Evolutionary conservation across 1,140 invertebrate genomes (phyloP).

Genomic region (Bombus pascuorum): DNA sequence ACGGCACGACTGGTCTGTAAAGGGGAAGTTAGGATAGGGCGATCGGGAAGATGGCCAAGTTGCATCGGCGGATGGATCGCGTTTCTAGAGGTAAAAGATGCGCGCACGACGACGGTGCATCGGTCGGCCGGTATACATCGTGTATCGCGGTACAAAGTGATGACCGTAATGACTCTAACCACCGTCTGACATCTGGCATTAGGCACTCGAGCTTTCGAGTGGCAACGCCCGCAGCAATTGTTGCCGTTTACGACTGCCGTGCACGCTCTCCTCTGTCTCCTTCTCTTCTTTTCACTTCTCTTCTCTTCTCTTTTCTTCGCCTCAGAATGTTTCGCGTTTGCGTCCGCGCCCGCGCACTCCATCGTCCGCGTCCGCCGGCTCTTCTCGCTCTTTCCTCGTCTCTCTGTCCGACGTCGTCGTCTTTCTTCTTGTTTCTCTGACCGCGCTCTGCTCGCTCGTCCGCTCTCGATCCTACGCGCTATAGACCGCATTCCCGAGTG

Average conservation of each 20-base stretch:
- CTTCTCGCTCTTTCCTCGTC: slow-evolving; percentile 40
- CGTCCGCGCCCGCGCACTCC: neutral
- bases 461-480: slow-evolving; percentile 72
- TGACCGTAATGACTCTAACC: slow-evolving; percentile 78
- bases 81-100: slow-evolving; percentile 9
- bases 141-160: slow-evolving; percentile 74
- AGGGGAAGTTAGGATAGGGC: slow-evolving; percentile 21
- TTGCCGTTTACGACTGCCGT: slow-evolving; percentile 77
- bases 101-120: slow-evolving; percentile 9
- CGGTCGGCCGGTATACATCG: slow-evolving; percentile 38
- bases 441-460: slow-evolving; percentile 47
- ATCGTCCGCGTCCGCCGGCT: slow-evolving; percentile 10
- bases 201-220: slow-evolving; percentile 76
- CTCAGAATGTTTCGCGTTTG: slow-evolving; percentile 14
- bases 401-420: slow-evolving; percentile 15
- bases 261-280: slow-evolving; percentile 43
- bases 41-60: slow-evolving; percentile 3
- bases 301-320: neutral
- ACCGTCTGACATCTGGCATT: slow-evolving; percentile 79
- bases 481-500: slow-evolving; percentile 71
- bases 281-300: slow-evolving; percentile 27
- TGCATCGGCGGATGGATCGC: slow-evolving; percentile 28
- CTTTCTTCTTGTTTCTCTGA: slow-evolving; percentile 24
- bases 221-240: slow-evolving; percentile 79
- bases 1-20: neutral